Base-by-base conservation (phyloP, 2,888 invertebrate species). In the Polydrusus tereticollis region DNA sequence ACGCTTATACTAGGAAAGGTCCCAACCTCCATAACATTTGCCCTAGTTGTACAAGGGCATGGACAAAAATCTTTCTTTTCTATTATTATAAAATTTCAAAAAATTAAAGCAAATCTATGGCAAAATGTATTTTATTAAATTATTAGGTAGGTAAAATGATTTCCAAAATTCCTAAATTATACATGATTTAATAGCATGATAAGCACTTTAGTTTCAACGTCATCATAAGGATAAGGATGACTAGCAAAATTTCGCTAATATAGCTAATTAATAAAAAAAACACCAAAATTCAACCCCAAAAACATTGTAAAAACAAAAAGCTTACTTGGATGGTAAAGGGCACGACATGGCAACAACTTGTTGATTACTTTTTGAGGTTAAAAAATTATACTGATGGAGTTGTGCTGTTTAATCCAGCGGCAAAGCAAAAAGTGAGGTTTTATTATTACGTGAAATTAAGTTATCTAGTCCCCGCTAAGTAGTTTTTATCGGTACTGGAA, bases 391-490 rank as follows among this genome's bases (percentile, higher is more conserved):
- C 62, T 52, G 47, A 33, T 47, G 20, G 41, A n/a, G 23, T 50
- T 8, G 14, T 52, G 38, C 50, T 57, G 38, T 14, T 41, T n/a
- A n/a, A 7, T 10, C 14, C 23, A 72, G 72, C 57, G 52, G 52
- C 60, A 62, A 72, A n/a, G 20, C 20, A 45, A 66, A 72, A 74
- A 70, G 65, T 74, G 72, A 74, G 45, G 47, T 50, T 45, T n/a
- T n/a, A n/a, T n/a, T 41, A 65, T 62, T 41, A 26, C 43, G 52
- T 59, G 60, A 63, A 69, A 55, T 67, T 43, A 43, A 47, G 63
- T 72, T 75, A 77, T 76, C 69, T 47, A 73, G 55, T 73, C 74
- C 77, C 74, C 76, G 64, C 75, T 76, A 71, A 69, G 67, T 75
- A 57, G 64, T 64, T 63, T 71, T 71, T 74, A 72, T 71, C 63